Conservation (phyloP, 2,797 vertebrate genomes). For the Sebastes cheni region DNA sequence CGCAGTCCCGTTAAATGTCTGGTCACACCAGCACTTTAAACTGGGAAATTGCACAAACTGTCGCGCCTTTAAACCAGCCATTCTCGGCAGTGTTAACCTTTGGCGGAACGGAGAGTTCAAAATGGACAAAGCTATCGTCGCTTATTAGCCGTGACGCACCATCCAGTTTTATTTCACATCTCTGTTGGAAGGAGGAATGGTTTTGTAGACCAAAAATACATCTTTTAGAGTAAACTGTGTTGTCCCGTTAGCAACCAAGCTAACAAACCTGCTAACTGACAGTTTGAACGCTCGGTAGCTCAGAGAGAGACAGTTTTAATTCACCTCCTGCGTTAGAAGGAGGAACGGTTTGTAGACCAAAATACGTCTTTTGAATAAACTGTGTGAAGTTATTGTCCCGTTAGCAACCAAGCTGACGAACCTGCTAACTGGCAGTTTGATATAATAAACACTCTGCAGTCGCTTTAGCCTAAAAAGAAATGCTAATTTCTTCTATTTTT, state of each 20-base stretch:
- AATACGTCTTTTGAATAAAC: neutral
- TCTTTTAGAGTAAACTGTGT: neutral
- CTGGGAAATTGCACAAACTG: neutral
- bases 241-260: neutral
- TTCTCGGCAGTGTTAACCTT: fast-evolving
- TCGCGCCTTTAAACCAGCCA: neutral
- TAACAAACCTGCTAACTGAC: neutral
- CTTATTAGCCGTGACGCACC: neutral
- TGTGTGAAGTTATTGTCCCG: neutral
- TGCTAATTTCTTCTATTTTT: neutral
- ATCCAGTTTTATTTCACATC: too few relatives aligned
- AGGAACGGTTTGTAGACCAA: too few relatives aligned
- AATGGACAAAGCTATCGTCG: neutral
- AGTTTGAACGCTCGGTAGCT: too few relatives aligned
- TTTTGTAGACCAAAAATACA: neutral
- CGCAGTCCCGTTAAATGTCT: neutral
- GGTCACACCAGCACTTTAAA: neutral
- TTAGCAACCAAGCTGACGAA: neutral
- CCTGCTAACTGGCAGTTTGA: neutral
- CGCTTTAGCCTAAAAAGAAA: neutral
- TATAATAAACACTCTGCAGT: neutral
- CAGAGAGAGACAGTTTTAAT: too few relatives aligned
- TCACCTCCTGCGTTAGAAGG: too few relatives aligned
- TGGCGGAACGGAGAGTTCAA: neutral
- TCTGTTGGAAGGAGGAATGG: neutral